phyloP scores from a whole-genome alignment of 2,797 vertebrate species.

The Acanthurus leucopareius region DNA sequence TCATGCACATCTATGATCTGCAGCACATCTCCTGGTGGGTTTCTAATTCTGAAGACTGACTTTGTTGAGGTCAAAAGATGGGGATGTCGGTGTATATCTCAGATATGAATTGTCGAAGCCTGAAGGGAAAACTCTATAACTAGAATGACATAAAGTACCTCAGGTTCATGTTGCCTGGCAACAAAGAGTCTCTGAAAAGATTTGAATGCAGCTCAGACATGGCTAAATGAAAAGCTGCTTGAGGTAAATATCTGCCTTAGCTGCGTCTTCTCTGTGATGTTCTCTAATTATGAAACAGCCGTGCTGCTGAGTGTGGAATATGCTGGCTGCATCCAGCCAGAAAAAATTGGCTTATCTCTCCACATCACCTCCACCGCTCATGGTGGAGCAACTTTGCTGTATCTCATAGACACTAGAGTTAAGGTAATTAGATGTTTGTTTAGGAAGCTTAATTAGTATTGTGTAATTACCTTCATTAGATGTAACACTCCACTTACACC shows the following conservation, averaged over 20 bases:
- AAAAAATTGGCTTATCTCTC: constrained; percentile 56
- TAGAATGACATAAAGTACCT: constrained; percentile 74
- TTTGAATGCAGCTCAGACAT: constrained; percentile 83
- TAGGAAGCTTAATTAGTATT: constrained; percentile 77
- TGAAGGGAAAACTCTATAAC: constrained; percentile 74
- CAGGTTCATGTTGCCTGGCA: constrained; percentile 86
- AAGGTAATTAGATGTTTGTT: constrained; percentile 79
- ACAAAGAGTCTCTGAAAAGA: constrained; percentile 82
- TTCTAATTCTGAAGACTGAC: constrained; percentile 65
- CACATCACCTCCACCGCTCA: constrained; percentile 54
- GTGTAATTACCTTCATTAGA: constrained; percentile 81
- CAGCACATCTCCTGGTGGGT: constrained; percentile 37
- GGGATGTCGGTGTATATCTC: constrained; percentile 51
- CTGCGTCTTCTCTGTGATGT: constrained; percentile 71
- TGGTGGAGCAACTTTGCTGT: constrained; percentile 57
- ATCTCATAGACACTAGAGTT: constrained; percentile 59
- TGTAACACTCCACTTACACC: constrained; percentile 63
- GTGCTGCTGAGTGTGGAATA: constrained; percentile 60
- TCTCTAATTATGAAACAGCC: constrained; percentile 72
- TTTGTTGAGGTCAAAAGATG: constrained; percentile 72
- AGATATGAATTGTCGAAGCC: constrained; percentile 73
- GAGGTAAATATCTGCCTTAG: constrained; percentile 79
- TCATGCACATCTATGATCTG: constrained; percentile 22
- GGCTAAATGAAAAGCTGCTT: constrained; percentile 80
- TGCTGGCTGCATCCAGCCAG: constrained; percentile 58